A percentile compares a stretch with the other conserved stretches of the same genome.
phyloP scores from a whole-genome alignment of 2,888 invertebrate species.

The Yponomeuta sedellus region DNA sequence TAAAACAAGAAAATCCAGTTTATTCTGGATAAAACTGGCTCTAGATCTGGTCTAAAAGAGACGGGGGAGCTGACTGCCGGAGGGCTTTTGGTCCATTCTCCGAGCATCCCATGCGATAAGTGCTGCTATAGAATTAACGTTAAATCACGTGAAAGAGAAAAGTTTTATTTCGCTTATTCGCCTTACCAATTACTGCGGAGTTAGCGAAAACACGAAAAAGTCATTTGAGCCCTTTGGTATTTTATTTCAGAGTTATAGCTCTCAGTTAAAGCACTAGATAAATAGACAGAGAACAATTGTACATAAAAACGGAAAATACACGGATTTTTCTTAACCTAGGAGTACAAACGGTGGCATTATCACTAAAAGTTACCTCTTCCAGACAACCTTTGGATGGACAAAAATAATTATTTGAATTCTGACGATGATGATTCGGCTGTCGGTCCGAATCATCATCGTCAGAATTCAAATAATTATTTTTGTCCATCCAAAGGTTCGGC shows the following conservation, averaged over 20 bases:
- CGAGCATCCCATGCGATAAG: conserved; percentile 1
- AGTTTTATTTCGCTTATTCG: conserved; percentile 3
- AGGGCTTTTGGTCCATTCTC: conserved; percentile 3
- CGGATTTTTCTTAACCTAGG: too few species aligned
- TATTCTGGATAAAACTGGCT: conserved; percentile 30
- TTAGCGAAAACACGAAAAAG: background rate
- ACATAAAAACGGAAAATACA: too few species aligned
- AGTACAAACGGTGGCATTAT: too few species aligned
- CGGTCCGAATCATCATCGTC: too few species aligned
- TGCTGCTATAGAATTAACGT: background rate
- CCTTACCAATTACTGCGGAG: background rate
- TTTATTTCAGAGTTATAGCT: background rate
- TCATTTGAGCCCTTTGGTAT: background rate
- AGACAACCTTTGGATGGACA: too few species aligned
- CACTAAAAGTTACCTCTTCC: too few species aligned
- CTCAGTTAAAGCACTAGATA: too few species aligned
- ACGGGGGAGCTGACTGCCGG: conserved; percentile 20
- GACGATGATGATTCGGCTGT: too few species aligned
- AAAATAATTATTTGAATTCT: too few species aligned
- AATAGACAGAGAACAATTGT: too few species aligned
- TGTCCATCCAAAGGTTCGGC: too few species aligned
- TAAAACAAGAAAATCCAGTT: conserved; percentile 43
- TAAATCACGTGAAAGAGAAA: background rate
- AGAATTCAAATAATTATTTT: too few species aligned
- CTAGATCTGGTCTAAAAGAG: conserved; percentile 31